Percentiles rank a stretch among this genome's conserved stretches.
Evolutionary conservation across 2,888 invertebrate species (phyloP).

Genomic region (Archips xylosteana): DNA sequence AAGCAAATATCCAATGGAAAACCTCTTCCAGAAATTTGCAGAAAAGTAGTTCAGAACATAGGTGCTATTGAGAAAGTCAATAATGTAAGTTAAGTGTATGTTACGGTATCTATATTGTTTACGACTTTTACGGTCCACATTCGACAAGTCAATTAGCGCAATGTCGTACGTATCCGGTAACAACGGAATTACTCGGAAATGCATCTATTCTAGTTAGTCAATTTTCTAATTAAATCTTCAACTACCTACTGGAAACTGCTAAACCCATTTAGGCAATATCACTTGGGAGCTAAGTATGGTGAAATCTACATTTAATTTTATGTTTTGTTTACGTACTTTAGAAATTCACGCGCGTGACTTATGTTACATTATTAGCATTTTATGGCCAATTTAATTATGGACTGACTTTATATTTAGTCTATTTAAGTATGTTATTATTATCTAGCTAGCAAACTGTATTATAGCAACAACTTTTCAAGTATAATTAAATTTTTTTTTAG

Average conservation of each 20-base stretch:
- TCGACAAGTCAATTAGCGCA: slow-evolving; percentile 24
- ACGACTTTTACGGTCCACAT: slow-evolving; percentile 8
- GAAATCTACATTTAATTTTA: slow-evolving; percentile 7
- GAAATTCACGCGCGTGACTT: slow-evolving; percentile 24
- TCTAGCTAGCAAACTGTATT: not conserved
- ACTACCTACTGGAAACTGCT: slow-evolving; percentile 28
- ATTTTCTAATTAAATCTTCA: slow-evolving; percentile 23
- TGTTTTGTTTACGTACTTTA: not conserved
- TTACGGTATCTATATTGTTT: not conserved
- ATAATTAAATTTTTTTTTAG: not conserved
- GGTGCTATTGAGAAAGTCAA: not conserved
- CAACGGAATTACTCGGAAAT: slow-evolving; percentile 13
- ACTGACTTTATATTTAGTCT: not conserved
- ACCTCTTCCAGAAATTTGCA: not conserved
- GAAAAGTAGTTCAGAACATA: too few species aligned
- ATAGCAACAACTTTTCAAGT: not conserved
- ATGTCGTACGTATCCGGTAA: slow-evolving; percentile 12
- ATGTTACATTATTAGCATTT: not conserved
- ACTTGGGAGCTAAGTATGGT: not conserved
- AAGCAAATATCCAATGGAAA: not conserved
- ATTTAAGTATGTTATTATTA: not conserved
- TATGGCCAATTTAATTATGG: not conserved
- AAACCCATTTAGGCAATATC: not conserved
- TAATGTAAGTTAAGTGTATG: slow-evolving; percentile 4
- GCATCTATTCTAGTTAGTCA: slow-evolving; percentile 12